Percentiles rank a stretch among this genome's conserved stretches.
Evolutionary conservation across 2,113 vertebrate genomes (phyloP).

Genomic region (Cairina moschata): DNA sequence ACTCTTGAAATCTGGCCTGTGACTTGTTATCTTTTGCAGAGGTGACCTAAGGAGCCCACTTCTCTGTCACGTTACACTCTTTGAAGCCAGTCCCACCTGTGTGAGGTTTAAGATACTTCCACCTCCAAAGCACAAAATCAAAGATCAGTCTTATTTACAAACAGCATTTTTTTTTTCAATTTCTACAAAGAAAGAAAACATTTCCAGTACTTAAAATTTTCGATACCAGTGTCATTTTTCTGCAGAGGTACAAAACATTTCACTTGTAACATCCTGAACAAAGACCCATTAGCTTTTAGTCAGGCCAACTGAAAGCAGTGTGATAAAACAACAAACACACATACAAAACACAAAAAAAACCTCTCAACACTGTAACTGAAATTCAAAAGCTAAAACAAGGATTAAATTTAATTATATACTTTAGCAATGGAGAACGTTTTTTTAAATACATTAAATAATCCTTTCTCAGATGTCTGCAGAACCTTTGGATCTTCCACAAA

Average conservation of each 20-base stretch:
- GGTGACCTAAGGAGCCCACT: not conserved
- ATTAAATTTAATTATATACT: constrained; percentile 44
- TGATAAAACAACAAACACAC: not conserved
- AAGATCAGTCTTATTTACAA: not conserved
- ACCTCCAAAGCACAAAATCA: not conserved
- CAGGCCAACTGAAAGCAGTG: not conserved
- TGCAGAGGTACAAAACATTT: not conserved
- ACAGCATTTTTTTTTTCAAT: not conserved
- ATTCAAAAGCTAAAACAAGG: constrained; percentile 8
- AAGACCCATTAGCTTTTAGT: not conserved
- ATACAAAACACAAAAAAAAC: not conserved
- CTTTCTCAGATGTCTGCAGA: not conserved
- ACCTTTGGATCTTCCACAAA: not conserved
- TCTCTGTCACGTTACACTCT: not conserved
- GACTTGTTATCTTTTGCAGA: not conserved
- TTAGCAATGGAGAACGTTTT: constrained; percentile 6
- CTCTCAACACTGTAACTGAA: not conserved
- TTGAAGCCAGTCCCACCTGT: not conserved
- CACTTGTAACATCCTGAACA: not conserved
- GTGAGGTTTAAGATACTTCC: not conserved
- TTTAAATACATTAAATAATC: constrained; percentile 8
- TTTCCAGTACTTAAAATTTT: not conserved
- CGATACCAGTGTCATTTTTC: rapidly evolving
- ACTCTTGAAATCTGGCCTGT: not conserved
- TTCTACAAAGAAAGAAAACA: not conserved